Conservation (phyloP, 1,140 invertebrate species). For the Kradibia gibbosae region DNA sequence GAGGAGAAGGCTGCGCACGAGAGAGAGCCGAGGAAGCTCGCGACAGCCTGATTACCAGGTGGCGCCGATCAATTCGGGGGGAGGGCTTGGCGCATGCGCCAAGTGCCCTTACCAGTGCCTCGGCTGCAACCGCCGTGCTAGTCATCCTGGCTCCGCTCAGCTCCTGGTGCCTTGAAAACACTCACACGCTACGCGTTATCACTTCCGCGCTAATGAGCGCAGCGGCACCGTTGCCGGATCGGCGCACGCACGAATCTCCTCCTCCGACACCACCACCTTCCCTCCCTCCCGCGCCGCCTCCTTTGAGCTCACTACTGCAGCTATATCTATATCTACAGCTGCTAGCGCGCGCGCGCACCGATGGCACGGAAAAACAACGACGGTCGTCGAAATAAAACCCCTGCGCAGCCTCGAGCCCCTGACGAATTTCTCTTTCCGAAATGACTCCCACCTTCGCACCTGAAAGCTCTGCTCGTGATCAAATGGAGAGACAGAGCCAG, state of each 20-base stretch:
- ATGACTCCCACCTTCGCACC: too few relatives aligned
- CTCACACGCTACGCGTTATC: not conserved
- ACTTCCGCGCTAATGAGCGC: conserved; percentile 31
- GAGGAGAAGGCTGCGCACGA: too few relatives aligned
- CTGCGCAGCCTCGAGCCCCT: too few relatives aligned
- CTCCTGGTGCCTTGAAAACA: conserved; percentile 1
- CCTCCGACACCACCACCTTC: not conserved
- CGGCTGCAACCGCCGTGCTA: not conserved
- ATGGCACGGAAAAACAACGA: not conserved
- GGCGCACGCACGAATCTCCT: conserved; percentile 2
- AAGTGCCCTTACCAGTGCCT: conserved; percentile 26
- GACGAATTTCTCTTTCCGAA: too few relatives aligned
- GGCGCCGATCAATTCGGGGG: not conserved
- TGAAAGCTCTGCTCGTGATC: too few relatives aligned
- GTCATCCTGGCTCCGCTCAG: not conserved
- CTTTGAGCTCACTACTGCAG: not conserved
- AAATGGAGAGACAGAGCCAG: too few relatives aligned
- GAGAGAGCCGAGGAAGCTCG: not conserved
- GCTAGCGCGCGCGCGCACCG: too few relatives aligned
- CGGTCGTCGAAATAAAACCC: too few relatives aligned
- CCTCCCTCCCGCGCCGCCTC: not conserved
- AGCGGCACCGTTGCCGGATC: not conserved
- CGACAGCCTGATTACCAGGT: not conserved
- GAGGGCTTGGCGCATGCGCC: not conserved
- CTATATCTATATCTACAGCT: too few relatives aligned